These are phyloP conservation scores for Patella pellucida DNA, from an alignment of 2,888 invertebrate species.

Conservation along the genomic window DNA sequence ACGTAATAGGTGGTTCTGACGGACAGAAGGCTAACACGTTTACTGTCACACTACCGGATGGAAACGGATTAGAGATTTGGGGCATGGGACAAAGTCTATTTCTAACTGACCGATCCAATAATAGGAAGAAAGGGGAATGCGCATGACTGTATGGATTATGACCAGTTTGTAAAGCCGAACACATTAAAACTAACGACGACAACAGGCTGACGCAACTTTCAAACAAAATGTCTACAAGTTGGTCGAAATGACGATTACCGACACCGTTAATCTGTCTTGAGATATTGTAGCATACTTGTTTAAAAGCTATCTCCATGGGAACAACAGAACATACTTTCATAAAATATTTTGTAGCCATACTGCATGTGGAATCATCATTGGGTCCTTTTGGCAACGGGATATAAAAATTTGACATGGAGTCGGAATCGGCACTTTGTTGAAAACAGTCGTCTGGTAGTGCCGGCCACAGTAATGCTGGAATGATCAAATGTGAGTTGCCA, in stretches of 20 bases:
- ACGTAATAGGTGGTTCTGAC: background rate
- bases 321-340: background rate
- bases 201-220: background rate
- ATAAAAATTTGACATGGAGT: background rate
- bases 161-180: background rate
- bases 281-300: background rate
- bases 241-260: background rate
- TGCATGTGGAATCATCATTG: background rate
- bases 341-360: background rate
- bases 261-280: background rate
- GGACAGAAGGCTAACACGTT: background rate
- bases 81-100: background rate
- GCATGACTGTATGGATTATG: background rate
- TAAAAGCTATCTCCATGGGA: background rate
- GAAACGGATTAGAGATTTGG: background rate
- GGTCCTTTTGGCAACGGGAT: background rate
- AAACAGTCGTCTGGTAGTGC: background rate
- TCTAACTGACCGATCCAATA: background rate
- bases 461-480: background rate
- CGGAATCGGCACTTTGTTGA: background rate
- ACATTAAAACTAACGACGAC: conserved; percentile 4
- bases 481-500: background rate
- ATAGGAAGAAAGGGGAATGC: background rate
- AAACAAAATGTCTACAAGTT: background rate
- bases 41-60: background rate